Conservation (phyloP, 2,888 invertebrate genomes). For the Notodonta dromedarius region DNA sequence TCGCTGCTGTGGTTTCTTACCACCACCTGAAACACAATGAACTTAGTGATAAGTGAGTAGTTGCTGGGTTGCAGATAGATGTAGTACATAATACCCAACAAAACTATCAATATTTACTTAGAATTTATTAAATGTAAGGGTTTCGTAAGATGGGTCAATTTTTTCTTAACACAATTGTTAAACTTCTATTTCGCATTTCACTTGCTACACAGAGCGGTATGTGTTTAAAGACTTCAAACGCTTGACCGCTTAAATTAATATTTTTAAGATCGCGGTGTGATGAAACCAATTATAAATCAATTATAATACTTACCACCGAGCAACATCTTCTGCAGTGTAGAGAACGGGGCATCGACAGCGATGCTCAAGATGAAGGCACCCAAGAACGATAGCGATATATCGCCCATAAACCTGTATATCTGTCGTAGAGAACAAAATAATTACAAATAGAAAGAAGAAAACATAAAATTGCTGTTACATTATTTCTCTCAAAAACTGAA, state of each 20-base stretch:
- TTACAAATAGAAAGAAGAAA: constrained; percentile 52
- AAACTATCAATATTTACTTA: too few relatives aligned
- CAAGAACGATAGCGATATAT: constrained; percentile 47
- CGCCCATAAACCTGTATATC: constrained; percentile 55
- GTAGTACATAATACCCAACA: too few relatives aligned
- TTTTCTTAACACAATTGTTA: too few relatives aligned
- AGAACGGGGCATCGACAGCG: constrained; percentile 64
- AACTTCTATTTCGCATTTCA: too few relatives aligned
- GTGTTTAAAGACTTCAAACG: not conserved
- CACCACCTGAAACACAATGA: constrained; percentile 28
- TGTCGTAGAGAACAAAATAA: too few relatives aligned
- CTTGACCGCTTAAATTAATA: not conserved
- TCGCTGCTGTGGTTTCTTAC: constrained; percentile 31
- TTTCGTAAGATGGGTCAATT: too few relatives aligned
- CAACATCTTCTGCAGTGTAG: constrained; percentile 61
- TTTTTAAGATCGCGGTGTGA: not conserved
- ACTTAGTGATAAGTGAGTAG: too few relatives aligned
- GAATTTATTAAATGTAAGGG: too few relatives aligned
- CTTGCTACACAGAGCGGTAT: not conserved
- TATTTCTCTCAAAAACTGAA: too few relatives aligned
- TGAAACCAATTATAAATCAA: not conserved
- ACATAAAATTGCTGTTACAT: not conserved
- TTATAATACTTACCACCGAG: constrained; percentile 44
- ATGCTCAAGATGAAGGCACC: constrained; percentile 56
- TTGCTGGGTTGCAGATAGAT: too few relatives aligned